Evolutionary conservation across 2,113 vertebrate species (phyloP).

Genomic region (Phrynocephalus versicolor): DNA sequence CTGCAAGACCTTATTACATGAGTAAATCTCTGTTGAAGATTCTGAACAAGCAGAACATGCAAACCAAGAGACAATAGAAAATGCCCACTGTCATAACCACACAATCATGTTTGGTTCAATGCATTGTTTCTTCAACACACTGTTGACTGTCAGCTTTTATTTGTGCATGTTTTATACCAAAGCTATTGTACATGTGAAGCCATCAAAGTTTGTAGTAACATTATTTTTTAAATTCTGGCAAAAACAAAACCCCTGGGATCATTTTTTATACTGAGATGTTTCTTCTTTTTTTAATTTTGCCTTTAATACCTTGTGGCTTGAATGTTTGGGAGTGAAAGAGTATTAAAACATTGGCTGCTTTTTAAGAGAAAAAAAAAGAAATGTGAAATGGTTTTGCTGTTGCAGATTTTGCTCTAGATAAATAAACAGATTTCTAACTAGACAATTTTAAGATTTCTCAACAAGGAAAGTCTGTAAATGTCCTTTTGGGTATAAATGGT

Average conservation of each 20-base stretch:
- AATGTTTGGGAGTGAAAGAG: constrained; percentile 43
- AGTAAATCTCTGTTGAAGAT: constrained; percentile 64
- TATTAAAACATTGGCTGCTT: constrained; percentile 44
- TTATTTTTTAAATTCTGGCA: constrained; percentile 28
- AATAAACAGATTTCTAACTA: constrained; percentile 16
- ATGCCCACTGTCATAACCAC: neutral
- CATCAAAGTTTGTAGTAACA: constrained; percentile 65
- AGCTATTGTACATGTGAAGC: constrained; percentile 69
- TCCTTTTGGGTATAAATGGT: constrained; percentile 20
- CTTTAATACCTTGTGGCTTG: constrained; percentile 40
- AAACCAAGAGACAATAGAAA: constrained; percentile 46
- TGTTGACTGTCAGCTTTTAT: constrained; percentile 57
- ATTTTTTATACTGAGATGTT: constrained; percentile 44
- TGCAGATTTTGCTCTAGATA: constrained; percentile 38
- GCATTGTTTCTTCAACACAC: constrained; percentile 1
- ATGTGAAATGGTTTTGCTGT: constrained; percentile 25
- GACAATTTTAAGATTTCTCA: neutral
- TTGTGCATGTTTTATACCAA: constrained; percentile 75
- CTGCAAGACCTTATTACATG: constrained; percentile 71
- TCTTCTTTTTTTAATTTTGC: constrained; percentile 45
- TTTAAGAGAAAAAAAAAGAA: neutral
- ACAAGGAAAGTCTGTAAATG: constrained; percentile 26
- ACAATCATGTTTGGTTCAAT: neutral
- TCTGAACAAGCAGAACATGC: constrained; percentile 61
- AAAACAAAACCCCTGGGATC: constrained; percentile 14